phyloP scores from a whole-genome alignment of 2,888 invertebrate genomes.

The Mimumesa dahlbomi region DNA sequence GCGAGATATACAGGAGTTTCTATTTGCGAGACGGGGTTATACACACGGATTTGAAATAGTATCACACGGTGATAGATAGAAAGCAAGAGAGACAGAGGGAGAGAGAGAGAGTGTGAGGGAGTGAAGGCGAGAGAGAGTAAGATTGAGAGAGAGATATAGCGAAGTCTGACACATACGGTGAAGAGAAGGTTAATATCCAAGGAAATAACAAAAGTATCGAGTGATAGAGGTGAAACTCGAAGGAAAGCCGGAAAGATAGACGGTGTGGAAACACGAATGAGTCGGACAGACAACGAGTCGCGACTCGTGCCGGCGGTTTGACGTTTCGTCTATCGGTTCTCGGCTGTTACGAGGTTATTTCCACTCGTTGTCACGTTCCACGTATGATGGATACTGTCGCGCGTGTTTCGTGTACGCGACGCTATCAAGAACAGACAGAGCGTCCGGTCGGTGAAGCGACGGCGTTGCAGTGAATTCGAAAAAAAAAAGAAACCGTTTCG shows the following conservation, averaged over 20 bases:
- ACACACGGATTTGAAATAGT: too few relatives aligned
- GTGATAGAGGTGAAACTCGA: too few relatives aligned
- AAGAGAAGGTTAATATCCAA: too few relatives aligned
- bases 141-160: too few relatives aligned
- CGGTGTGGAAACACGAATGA: slow-evolving; percentile 37
- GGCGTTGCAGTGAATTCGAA: slow-evolving; percentile 54
- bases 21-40: slow-evolving; percentile 8
- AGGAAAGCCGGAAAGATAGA: too few relatives aligned
- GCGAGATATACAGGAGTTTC: slow-evolving; percentile 34
- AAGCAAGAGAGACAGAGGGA: too few relatives aligned
- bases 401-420: slow-evolving; percentile 61
- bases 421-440: slow-evolving; percentile 65
- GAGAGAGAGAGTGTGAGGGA: too few relatives aligned
- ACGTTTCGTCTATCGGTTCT: slow-evolving; percentile 58
- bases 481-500: too few relatives aligned
- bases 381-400: slow-evolving; percentile 71
- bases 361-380: slow-evolving; percentile 36
- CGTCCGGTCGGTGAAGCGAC: slow-evolving; percentile 51
- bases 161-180: too few relatives aligned
- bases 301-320: slow-evolving; percentile 58
- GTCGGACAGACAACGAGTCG: slow-evolving; percentile 28
- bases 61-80: too few relatives aligned
- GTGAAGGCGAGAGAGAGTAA: too few relatives aligned
- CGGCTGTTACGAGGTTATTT: slow-evolving; percentile 13
- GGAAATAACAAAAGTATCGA: too few relatives aligned